Evolutionary conservation across 2,797 vertebrate genomes (phyloP).

Genomic region (Gobionotothen gibberifrons): DNA sequence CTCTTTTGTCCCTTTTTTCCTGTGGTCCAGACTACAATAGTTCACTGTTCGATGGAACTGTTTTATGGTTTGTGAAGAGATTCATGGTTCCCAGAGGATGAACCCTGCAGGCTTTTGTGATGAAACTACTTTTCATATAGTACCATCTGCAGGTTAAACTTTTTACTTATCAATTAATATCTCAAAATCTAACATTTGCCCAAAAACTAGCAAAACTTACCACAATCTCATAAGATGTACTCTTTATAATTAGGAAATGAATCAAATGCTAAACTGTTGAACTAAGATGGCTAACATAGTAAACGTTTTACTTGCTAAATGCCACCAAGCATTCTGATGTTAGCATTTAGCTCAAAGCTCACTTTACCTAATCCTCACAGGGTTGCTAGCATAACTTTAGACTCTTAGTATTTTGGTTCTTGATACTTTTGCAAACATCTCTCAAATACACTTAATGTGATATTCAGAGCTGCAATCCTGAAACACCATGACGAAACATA

Average conservation of each 20-base stretch:
- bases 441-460: neutral
- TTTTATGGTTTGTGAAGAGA: neutral
- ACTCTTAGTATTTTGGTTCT: neutral
- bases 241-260: neutral
- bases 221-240: neutral
- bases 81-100: neutral
- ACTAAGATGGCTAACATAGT: neutral
- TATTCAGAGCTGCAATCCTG: neutral
- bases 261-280: neutral
- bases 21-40: neutral
- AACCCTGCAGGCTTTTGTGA: neutral
- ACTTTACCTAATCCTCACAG: neutral
- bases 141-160: neutral
- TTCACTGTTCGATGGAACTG: neutral
- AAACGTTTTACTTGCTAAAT: neutral
- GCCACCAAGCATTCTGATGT: neutral
- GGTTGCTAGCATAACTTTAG: neutral
- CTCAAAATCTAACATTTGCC: neutral
- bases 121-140: neutral
- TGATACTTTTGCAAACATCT: neutral
- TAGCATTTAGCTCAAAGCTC: neutral
- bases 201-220: neutral
- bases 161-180: constrained; percentile 5
- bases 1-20: constrained; percentile 27
- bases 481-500: neutral